These are phyloP conservation scores for Ecliptopera silaceata DNA, from an alignment of 2,888 invertebrate genomes.

Conservation along the genomic window DNA sequence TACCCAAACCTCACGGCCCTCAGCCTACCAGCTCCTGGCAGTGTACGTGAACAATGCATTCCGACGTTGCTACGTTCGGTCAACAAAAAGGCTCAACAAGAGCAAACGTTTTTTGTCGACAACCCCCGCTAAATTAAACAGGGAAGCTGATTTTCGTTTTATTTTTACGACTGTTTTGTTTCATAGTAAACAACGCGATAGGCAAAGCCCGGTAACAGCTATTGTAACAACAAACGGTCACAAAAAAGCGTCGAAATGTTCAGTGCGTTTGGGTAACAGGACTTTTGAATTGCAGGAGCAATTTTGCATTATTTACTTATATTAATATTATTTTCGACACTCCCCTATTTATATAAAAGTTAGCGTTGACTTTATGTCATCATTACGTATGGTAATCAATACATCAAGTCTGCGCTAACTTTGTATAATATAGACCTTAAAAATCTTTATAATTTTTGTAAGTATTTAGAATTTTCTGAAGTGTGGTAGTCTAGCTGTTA, in stretches of 20 bases:
- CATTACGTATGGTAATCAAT: no score
- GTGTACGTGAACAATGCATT: constrained; percentile 77
- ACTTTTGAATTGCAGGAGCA: constrained; percentile 7
- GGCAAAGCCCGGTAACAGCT: constrained; percentile 43
- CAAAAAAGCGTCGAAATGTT: constrained; percentile 33
- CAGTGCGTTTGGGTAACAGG: constrained; percentile 11
- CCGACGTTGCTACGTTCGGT: constrained; percentile 70
- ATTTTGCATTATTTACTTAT: no score
- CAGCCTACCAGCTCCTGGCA: constrained; percentile 42
- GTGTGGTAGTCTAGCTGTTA: no score
- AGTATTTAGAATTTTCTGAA: no score
- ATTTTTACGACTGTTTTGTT: constrained; percentile 58
- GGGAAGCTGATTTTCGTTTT: constrained; percentile 73
- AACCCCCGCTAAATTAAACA: constrained; percentile 79
- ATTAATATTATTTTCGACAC: no score
- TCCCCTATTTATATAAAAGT: no score
- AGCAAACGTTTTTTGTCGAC: constrained; percentile 74
- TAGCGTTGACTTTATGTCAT: no score
- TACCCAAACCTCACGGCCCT: background rate
- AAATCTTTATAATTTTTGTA: no score
- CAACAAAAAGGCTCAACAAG: constrained; percentile 73
- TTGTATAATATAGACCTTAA: no score
- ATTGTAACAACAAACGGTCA: constrained; percentile 37
- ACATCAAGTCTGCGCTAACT: no score
- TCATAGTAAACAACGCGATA: constrained; percentile 55